Evolutionary conservation across 2,888 invertebrate genomes (phyloP).

Genomic region (Catocala fraxini): DNA sequence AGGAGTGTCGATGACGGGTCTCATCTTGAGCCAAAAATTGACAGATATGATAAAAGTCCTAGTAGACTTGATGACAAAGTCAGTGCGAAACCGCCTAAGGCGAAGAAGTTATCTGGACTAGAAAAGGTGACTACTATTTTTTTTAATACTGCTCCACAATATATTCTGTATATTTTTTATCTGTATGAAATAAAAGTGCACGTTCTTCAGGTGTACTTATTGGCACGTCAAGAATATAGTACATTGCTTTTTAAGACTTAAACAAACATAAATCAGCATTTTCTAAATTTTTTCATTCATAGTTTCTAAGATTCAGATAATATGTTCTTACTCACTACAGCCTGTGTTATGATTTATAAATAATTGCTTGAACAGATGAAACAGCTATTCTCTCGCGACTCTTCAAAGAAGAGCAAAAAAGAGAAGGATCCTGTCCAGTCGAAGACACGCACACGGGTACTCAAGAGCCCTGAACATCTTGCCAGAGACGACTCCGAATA

Average conservation of each 20-base stretch:
- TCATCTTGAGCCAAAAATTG: conserved; percentile 89
- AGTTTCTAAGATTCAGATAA: too few relatives aligned
- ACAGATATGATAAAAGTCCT: conserved; percentile 87
- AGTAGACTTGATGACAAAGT: conserved; percentile 83
- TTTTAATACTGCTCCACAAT: too few relatives aligned
- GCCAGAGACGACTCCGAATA: conserved; percentile 80
- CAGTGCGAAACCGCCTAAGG: conserved; percentile 88
- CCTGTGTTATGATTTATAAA: too few relatives aligned
- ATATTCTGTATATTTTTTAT: too few relatives aligned
- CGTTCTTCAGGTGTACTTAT: too few relatives aligned
- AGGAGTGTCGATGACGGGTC: conserved; percentile 90
- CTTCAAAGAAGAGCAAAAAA: conserved; percentile 90
- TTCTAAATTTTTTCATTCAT: too few relatives aligned
- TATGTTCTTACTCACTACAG: too few relatives aligned
- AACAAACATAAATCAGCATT: too few relatives aligned
- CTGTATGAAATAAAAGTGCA: too few relatives aligned
- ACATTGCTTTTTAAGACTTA: too few relatives aligned
- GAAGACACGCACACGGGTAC: conserved; percentile 84
- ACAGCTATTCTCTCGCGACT: conserved; percentile 91
- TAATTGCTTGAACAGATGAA: conserved; percentile 84
- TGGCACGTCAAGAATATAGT: too few relatives aligned
- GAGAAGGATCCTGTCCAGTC: conserved; percentile 87
- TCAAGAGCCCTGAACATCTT: conserved; percentile 87
- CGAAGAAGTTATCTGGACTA: conserved; percentile 91
- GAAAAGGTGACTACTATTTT: conserved; percentile 87